These are phyloP conservation scores for Onychorhynchus coronatus DNA, from an alignment of 2,113 vertebrate species.

Conservation along the genomic window DNA sequence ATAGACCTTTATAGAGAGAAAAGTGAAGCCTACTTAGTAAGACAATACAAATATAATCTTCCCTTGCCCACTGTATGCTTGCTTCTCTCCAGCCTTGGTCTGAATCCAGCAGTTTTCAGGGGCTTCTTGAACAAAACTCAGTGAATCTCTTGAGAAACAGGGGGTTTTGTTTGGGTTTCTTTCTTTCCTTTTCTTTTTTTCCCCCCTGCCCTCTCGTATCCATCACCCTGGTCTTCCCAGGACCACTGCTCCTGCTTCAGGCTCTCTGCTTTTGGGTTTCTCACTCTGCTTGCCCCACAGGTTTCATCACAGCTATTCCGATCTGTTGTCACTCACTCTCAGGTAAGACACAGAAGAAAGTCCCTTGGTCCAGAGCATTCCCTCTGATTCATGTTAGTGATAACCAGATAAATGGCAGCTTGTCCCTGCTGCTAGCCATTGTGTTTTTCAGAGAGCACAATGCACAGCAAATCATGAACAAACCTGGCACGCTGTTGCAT, in stretches of 20 bases:
- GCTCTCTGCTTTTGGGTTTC: background rate
- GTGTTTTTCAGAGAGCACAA: background rate
- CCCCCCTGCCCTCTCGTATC: background rate
- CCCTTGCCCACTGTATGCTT: background rate
- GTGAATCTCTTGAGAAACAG: background rate
- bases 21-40: background rate
- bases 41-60: background rate
- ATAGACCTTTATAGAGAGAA: background rate
- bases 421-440: background rate
- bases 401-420: background rate
- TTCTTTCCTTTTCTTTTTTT: fast-evolving
- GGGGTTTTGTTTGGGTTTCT: fast-evolving
- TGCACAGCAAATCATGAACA: background rate
- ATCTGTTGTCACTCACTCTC: background rate
- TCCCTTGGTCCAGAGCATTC: background rate
- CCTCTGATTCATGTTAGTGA: background rate
- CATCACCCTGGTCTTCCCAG: background rate
- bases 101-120: background rate
- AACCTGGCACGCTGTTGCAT: fast-evolving
- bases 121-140: background rate
- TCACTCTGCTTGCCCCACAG: background rate
- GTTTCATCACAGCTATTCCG: background rate
- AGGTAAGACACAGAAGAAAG: background rate
- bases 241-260: background rate
- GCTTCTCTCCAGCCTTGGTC: background rate